phyloP scores from a whole-genome alignment of 2,797 vertebrate genomes.

The Cyprinella venusta region DNA sequence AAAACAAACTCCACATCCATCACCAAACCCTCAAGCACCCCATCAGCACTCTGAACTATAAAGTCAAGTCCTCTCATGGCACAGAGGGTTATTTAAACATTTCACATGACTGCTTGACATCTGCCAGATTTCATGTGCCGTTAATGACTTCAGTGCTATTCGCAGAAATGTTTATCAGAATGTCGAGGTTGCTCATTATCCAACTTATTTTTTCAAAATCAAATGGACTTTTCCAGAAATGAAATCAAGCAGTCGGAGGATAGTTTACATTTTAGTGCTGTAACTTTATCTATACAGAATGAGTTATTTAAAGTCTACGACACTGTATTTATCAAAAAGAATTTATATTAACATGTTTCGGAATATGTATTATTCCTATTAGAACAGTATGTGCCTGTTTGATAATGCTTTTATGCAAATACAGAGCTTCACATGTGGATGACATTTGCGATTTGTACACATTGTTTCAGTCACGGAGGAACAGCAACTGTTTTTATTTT shows the following conservation, averaged over 20 bases:
- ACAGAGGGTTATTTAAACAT: constrained; percentile 17
- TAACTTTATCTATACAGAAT: not conserved
- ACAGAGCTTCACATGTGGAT: constrained; percentile 10
- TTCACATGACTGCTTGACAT: constrained; percentile 39
- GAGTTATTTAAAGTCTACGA: not conserved
- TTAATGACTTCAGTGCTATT: not conserved
- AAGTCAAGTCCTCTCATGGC: not conserved
- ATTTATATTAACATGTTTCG: not conserved
- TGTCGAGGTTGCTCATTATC: not conserved
- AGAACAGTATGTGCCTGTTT: not conserved
- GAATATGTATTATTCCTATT: not conserved
- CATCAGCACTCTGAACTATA: constrained; percentile 74
- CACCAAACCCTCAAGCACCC: constrained; percentile 38
- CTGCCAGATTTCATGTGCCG: constrained; percentile 1
- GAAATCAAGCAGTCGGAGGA: not conserved
- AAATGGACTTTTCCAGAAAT: not conserved
- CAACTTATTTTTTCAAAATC: not conserved
- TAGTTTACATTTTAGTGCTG: constrained; percentile 1
- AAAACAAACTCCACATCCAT: constrained; percentile 55
- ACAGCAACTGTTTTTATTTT: not conserved
- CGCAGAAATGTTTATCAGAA: not conserved
- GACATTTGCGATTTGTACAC: not conserved
- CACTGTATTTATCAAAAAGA: not conserved
- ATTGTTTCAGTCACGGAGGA: constrained; percentile 1
- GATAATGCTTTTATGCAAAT: not conserved